phyloP scores from a whole-genome alignment of 2,888 invertebrate species.

The Nomada goodeniana region DNA sequence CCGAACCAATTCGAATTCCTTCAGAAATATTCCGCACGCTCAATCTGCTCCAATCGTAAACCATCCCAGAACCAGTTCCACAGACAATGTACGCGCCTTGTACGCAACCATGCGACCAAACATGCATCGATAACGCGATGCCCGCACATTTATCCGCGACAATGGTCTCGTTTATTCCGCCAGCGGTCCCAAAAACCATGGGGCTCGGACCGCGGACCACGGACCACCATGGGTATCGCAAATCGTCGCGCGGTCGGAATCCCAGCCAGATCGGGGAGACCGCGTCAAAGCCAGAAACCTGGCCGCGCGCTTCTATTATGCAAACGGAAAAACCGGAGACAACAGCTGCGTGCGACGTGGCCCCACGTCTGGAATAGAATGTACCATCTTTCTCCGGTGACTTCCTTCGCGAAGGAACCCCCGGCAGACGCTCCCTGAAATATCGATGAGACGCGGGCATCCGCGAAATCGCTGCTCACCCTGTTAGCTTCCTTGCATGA shows the following conservation, averaged over 20 bases:
- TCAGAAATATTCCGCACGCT: not conserved
- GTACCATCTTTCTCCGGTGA: slow-evolving; percentile 56
- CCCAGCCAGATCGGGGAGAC: slow-evolving; percentile 4
- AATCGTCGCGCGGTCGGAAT: slow-evolving; percentile 4
- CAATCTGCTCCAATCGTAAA: not conserved
- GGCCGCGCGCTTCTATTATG: slow-evolving; percentile 60
- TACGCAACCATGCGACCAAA: not conserved
- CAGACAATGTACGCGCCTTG: not conserved
- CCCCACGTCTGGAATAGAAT: slow-evolving; percentile 60
- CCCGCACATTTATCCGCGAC: slow-evolving; percentile 44
- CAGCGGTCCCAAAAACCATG: slow-evolving; percentile 18
- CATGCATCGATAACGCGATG: slow-evolving; percentile 35
- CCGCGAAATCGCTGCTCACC: slow-evolving; percentile 49
- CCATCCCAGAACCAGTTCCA: not conserved
- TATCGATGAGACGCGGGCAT: slow-evolving; percentile 51
- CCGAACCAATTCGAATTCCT: too few species aligned
- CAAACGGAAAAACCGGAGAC: slow-evolving; percentile 56
- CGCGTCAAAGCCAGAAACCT: slow-evolving; percentile 60
- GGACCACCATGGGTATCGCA: slow-evolving; percentile 5
- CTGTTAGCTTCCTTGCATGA: slow-evolving; percentile 23
- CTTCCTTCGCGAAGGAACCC: slow-evolving; percentile 45
- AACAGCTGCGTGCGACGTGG: slow-evolving; percentile 61
- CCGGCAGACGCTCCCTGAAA: slow-evolving; percentile 40
- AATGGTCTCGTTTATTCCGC: slow-evolving; percentile 16
- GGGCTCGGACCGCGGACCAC: not conserved